Percentiles rank a stretch among this genome's conserved stretches.
Conservation (phyloP, 1,140 invertebrate genomes). For the Hycleus cichorii region DNA sequence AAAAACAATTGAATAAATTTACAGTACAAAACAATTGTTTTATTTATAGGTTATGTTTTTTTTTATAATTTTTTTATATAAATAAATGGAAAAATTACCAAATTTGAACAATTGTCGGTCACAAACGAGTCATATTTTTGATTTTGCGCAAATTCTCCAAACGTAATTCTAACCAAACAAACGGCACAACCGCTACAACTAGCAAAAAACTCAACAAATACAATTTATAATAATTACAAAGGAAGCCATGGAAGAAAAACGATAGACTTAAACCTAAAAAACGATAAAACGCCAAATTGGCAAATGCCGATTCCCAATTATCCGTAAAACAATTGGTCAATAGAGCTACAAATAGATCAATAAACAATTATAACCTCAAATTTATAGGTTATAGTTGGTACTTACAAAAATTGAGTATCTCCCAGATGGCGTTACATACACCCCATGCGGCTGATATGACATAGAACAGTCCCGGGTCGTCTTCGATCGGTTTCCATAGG, state of each 20-base stretch:
- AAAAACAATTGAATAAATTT: no score
- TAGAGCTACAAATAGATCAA: conserved; percentile 32
- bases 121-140: conserved; percentile 38
- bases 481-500: conserved; percentile 54
- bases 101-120: conserved; percentile 30
- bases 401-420: conserved; percentile 50
- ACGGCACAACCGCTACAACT: conserved; percentile 38
- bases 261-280: conserved; percentile 41
- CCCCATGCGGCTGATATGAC: conserved; percentile 67
- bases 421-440: conserved; percentile 67
- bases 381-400: neutral
- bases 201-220: conserved; percentile 40
- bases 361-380: no score
- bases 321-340: conserved; percentile 41
- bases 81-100: conserved; percentile 23
- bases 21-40: no score
- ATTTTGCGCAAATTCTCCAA: conserved; percentile 37
- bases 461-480: conserved; percentile 58
- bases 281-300: conserved; percentile 42
- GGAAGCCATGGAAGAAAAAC: conserved; percentile 39
- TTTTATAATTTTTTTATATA: no score
- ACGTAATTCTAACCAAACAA: conserved; percentile 39
- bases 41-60: no score
- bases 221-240: conserved; percentile 45
- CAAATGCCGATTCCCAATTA: conserved; percentile 43